Base-by-base conservation (phyloP, 2,888 invertebrate species). In the Dolichomitus sp. region DNA sequence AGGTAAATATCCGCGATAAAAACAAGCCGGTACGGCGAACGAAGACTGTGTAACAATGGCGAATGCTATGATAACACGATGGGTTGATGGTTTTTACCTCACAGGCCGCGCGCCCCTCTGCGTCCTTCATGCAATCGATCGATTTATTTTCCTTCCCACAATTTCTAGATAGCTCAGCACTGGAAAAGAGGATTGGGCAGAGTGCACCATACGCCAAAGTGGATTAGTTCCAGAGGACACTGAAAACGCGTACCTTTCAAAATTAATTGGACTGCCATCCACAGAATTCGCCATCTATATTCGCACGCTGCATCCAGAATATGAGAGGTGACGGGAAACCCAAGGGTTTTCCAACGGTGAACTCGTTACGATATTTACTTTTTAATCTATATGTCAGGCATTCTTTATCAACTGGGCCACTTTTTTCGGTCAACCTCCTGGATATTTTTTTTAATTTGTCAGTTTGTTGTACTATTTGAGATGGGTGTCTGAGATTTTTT, bases 191-290 rank as follows among this genome's bases (percentile, higher is more conserved):
- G 17, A 59, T 30, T 12, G n/a, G 14, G 27, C n/a, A 7, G 9
- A 33, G 19, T 70, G 42, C 40, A 54, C 23, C 50, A 27, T 19
- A n/a, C 37, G 37, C 45, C 37, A 45, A 30, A 33, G 57, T 45
- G 63, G 48, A 80, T 74, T 70, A 70, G 70, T 57, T 50, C 33
- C 63, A 27, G 61, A 52, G 52, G 63, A 80, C 57, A 65, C 37
- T 66, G 70, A 65, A 48, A 14, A 50, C 23, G 65, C 27, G 45
- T 70, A 27, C 14, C 59, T 40, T 57, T 81, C 23, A 40, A 23
- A 75, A 69, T 75, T 65, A 74, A 82, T 82, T 82, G 59, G 48
- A 74, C 57, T 74, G 79, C 50, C 78, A 74, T 79, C 59, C 65
- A 52, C 70, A 69, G 68, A 73, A 81, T 65, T 50, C 11, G 57